phyloP scores from a whole-genome alignment of 2,113 vertebrate genomes.

The Oophaga pumilio region DNA sequence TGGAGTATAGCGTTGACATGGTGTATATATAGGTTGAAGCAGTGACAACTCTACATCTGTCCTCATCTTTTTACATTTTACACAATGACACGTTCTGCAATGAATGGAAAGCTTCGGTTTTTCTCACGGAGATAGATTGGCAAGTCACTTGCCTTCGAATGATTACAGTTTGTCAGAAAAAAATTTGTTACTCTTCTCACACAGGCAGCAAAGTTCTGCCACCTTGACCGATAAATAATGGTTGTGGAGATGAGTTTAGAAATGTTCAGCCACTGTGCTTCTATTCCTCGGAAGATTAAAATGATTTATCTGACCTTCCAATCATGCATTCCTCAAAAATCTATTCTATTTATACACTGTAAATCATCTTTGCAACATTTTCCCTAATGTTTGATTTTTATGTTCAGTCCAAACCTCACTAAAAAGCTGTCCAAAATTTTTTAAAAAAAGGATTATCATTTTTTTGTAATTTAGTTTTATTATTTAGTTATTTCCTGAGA shows the following conservation, averaged over 20 bases:
- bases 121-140: background rate
- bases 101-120: background rate
- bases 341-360: background rate
- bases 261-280: background rate
- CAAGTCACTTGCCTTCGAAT: background rate
- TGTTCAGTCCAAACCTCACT: background rate
- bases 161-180: conserved; percentile 44
- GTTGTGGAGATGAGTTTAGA: background rate
- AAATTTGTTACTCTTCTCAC: conserved; percentile 27
- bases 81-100: background rate
- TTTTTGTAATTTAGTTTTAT: background rate
- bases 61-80: background rate
- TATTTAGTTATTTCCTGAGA: background rate
- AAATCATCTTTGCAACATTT: background rate
- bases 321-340: background rate
- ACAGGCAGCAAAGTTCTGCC: conserved; percentile 5
- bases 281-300: conserved; percentile 11
- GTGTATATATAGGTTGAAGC: background rate
- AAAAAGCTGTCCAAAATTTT: background rate
- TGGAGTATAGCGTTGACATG: background rate
- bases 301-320: conserved; percentile 6
- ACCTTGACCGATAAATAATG: conserved; percentile 29
- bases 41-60: background rate
- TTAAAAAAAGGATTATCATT: background rate
- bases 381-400: background rate